Conservation (phyloP, 2,888 invertebrate species). For the Rhodophaea formosa region DNA sequence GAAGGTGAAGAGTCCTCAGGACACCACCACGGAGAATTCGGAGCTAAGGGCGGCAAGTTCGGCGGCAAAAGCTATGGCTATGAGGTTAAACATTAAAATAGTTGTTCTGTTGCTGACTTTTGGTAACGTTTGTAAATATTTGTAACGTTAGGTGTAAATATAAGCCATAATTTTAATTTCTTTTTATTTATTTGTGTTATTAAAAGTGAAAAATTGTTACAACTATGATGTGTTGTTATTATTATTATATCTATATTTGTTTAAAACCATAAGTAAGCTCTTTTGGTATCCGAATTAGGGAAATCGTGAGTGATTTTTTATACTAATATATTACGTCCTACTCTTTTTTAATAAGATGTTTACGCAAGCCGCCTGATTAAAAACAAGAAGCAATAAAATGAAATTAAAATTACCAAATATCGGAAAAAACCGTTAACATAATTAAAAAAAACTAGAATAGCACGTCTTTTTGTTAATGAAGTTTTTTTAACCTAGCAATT, state of each 20-base stretch:
- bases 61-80: conserved; percentile 72
- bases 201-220: conserved; percentile 8
- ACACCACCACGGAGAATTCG: conserved; percentile 73
- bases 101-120: conserved; percentile 67
- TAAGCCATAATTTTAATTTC: conserved; percentile 42
- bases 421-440: no score
- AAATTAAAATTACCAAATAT: no score
- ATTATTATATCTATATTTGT: background rate
- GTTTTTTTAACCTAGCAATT: no score
- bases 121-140: conserved; percentile 69
- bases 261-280: no score
- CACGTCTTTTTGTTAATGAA: no score
- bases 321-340: no score
- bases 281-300: no score
- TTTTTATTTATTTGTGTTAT: conserved; percentile 15
- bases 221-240: background rate
- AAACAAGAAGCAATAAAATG: no score
- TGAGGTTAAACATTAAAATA: conserved; percentile 58
- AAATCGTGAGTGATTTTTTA: no score
- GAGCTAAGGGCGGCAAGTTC: conserved; percentile 49
- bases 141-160: conserved; percentile 49
- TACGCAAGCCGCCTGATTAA: no score
- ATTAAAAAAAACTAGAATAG: no score
- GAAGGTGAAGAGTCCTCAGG: conserved; percentile 73
- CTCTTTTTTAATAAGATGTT: no score